Percentiles rank a stretch among this genome's conserved stretches.
Conservation (phyloP, 1,140 invertebrate genomes). For the Aradophagus sp. region DNA sequence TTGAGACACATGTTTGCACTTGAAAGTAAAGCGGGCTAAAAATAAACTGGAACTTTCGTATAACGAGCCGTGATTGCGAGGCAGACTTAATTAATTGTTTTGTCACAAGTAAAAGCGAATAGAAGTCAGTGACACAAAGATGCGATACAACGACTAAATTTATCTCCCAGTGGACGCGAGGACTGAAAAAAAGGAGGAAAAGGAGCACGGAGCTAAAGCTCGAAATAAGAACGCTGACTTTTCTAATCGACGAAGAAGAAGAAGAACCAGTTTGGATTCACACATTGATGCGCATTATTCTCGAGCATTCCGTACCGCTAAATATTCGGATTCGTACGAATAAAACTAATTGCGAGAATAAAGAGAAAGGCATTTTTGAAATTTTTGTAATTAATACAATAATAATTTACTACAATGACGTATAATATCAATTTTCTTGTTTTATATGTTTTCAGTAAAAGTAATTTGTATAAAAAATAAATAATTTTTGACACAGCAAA, state of each 20-base stretch:
- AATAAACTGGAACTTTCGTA: conserved; percentile 33
- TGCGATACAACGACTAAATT: conserved; percentile 63
- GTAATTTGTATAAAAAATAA: no score
- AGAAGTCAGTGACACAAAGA: conserved; percentile 58
- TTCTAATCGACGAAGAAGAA: conserved; percentile 37
- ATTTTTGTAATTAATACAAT: no score
- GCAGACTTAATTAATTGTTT: conserved; percentile 55
- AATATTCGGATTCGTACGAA: no score
- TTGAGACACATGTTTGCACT: no score
- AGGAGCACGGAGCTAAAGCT: conserved; percentile 34
- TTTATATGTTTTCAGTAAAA: no score
- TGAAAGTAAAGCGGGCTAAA: conserved; percentile 34
- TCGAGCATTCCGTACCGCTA: neutral
- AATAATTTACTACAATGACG: no score
- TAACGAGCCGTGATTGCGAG: conserved; percentile 14
- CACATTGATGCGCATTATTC: conserved; percentile 8
- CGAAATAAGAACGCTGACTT: conserved; percentile 54
- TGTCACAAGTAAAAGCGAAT: conserved; percentile 33
- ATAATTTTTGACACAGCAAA: no score
- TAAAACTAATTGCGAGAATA: no score
- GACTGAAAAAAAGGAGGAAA: conserved; percentile 58
- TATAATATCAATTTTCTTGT: no score
- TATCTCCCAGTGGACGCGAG: conserved; percentile 52
- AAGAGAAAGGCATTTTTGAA: no score
- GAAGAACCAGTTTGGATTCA: conserved; percentile 28